Conservation (phyloP, 2,113 vertebrate genomes). For the Gymnobelideus leadbeateri region DNA sequence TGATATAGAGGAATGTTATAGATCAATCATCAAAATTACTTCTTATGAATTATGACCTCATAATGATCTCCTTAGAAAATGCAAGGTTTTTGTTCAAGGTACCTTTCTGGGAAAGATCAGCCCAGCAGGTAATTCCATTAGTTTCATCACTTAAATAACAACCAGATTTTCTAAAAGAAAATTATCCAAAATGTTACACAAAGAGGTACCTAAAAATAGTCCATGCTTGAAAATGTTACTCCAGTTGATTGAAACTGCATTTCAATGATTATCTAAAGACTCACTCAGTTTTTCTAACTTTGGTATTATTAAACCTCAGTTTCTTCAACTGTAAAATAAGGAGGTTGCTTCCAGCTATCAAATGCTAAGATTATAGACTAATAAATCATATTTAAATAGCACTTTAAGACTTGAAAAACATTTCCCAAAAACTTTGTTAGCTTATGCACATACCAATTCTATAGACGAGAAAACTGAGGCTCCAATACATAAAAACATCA, state of each 20-base stretch:
- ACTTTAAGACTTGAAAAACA: background rate
- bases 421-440: background rate
- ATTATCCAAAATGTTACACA: slow-evolving; percentile 12
- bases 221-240: slow-evolving; percentile 13
- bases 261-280: slow-evolving; percentile 18
- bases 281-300: slow-evolving; percentile 52
- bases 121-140: background rate
- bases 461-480: background rate
- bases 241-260: background rate
- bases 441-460: background rate
- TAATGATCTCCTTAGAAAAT: background rate
- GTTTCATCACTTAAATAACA: slow-evolving; percentile 31
- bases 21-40: accelerated
- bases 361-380: background rate
- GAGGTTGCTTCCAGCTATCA: background rate
- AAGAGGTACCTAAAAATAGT: slow-evolving; percentile 40
- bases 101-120: slow-evolving; percentile 9
- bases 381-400: background rate
- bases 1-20: background rate
- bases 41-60: background rate
- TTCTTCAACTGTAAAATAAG: background rate
- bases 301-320: background rate
- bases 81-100: background rate
- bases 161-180: slow-evolving; percentile 41
- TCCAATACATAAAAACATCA: background rate